These are phyloP conservation scores for Mystacides longicornis DNA, from an alignment of 2,888 invertebrate species.

Conservation along the genomic window DNA sequence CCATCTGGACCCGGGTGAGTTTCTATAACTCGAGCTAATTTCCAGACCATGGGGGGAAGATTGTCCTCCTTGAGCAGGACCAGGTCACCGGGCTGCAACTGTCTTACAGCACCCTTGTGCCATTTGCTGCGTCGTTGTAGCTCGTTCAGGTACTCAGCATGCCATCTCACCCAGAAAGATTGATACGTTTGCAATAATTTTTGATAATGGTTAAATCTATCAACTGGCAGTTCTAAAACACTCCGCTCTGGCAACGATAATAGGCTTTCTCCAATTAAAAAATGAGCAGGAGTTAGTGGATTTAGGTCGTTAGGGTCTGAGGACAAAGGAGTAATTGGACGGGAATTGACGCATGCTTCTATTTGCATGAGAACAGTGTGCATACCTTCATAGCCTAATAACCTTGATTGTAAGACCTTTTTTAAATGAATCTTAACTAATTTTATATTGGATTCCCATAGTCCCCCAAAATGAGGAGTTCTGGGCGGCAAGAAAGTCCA, in stretches of 20 bases:
- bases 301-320: background rate
- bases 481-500: no score
- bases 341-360: slow-evolving; percentile 1
- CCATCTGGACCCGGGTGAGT: background rate
- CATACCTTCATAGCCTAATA: background rate
- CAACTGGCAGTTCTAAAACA: background rate
- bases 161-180: slow-evolving; percentile 1
- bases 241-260: background rate
- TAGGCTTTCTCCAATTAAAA: slow-evolving; percentile 1
- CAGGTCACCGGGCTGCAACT: background rate
- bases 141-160: background rate
- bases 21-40: background rate
- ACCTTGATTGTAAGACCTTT: slow-evolving; percentile 1
- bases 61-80: background rate
- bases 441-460: no score
- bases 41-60: background rate
- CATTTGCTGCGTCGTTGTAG: background rate
- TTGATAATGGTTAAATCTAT: slow-evolving; percentile 1
- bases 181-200: background rate
- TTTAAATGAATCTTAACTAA: slow-evolving; percentile 2
- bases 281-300: background rate
- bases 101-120: background rate
- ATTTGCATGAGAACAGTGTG: background rate
- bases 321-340: background rate
- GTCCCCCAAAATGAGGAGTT: no score